Conservation (phyloP, 2,888 invertebrate species). For the Nasonovia ribisnigri region DNA sequence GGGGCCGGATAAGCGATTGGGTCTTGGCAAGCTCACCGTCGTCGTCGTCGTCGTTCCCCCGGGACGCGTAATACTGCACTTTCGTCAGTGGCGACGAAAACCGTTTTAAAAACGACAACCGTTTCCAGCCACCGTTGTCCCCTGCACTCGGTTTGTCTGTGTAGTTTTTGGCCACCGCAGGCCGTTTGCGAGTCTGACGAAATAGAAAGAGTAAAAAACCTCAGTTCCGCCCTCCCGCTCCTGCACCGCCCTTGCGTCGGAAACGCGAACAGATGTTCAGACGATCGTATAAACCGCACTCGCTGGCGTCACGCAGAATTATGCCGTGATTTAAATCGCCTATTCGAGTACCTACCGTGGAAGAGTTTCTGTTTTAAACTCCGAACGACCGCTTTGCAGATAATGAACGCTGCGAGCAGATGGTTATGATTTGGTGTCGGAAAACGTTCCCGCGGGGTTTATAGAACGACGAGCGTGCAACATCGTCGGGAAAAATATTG, state of each 20-base stretch:
- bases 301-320: neutral
- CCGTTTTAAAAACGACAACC: conserved; percentile 25
- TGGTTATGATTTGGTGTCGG: neutral
- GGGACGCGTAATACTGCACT: neutral
- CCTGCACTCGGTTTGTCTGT: neutral
- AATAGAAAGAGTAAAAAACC: neutral
- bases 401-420: conserved; percentile 13
- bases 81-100: conserved; percentile 15
- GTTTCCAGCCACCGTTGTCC: conserved; percentile 2
- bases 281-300: neutral
- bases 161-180: neutral
- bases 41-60: conserved; percentile 4
- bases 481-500: neutral
- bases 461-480: neutral
- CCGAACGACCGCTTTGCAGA: neutral
- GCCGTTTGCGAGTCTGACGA: neutral
- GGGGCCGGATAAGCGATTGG: conserved; percentile 21
- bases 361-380: neutral
- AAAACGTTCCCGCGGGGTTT: conserved; percentile 26
- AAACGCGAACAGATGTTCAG: neutral
- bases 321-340: neutral
- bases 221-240: neutral
- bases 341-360: neutral
- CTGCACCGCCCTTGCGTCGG: neutral
- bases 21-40: conserved; percentile 2